These are phyloP conservation scores for Neotoxoptera formosana DNA, from an alignment of 1,140 invertebrate genomes.

Conservation along the genomic window DNA sequence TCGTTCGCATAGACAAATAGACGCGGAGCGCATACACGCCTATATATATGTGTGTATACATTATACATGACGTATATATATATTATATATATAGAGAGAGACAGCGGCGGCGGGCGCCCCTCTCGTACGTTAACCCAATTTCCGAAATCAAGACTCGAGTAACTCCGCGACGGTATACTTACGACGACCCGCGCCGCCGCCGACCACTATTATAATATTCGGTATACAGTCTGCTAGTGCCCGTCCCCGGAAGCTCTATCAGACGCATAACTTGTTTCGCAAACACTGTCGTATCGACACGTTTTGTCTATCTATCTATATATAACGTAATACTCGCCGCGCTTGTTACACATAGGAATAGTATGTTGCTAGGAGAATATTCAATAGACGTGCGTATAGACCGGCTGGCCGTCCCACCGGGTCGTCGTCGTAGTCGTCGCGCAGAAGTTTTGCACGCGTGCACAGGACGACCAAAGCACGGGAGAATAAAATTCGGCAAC, in stretches of 20 bases:
- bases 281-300: slow-evolving; percentile 20
- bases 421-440: not conserved
- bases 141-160: not conserved
- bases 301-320: not conserved
- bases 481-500: slow-evolving; percentile 27
- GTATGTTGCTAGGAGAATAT: not conserved
- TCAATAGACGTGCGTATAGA: not conserved
- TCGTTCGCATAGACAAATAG: slow-evolving; percentile 20
- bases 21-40: not conserved
- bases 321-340: too few species aligned
- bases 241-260: not conserved
- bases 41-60: too few species aligned
- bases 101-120: too few species aligned
- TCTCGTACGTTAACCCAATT: slow-evolving; percentile 13
- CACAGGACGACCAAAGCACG: not conserved
- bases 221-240: not conserved
- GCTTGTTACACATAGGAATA: not conserved
- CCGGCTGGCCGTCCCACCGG: not conserved
- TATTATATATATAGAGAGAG: too few species aligned
- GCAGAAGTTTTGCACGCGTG: not conserved
- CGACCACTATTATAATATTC: not conserved
- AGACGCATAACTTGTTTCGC: slow-evolving; percentile 16
- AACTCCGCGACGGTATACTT: not conserved
- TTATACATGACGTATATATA: too few species aligned
- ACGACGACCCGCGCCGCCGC: not conserved